Evolutionary conservation across 2,888 invertebrate genomes (phyloP), one percentile per base, ranked within the genome.

Genomic region (Ctenicera cuprea): DNA sequence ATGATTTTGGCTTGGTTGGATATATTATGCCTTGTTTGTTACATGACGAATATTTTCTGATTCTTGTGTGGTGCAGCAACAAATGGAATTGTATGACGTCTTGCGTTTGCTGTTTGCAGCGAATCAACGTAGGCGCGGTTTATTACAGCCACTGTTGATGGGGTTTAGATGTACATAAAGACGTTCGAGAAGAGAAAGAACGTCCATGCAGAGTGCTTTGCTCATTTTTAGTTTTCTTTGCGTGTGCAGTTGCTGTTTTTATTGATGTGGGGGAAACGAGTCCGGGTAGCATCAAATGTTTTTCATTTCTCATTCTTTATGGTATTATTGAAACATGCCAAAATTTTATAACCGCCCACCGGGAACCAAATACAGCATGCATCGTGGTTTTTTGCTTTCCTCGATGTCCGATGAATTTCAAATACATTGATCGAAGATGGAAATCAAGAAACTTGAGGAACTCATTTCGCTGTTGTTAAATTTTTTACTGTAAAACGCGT

Each of bases 301-400:
- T 41, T 41, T 7, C 14, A 41, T 41, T 41, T 3, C 41, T 41
- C 41, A 41, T 41, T 41, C 41, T 41, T 41, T 41, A 41, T 14
- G 14, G 14, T 41, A 14, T 48, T 48, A 48, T 48, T 48, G 16
- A 48, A 20, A 48, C 48, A 48, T 20, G 20, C 48, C 48, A 16
- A 41, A 41, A 41, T 41, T 41, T n/a, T 41, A 41, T 41, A 41
- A 41, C 41, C 41, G 41, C 14, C 41, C 7, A 41, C n/a, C 41
- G 41, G 41, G 41, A 41, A 41, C 41, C 3, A 14, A 14, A 41
- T 41, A 5, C 41, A 41, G 7, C 41, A 41, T 41, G 41, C 41
- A 41, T n/a, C 41, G 14, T 14, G 14, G n/a, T 41, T 41, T 41
- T 50, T 50, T 50, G 18, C 22, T 50, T 50, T 22, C 50, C 9